These are phyloP conservation scores for Paracyprichromis sp. DNA, from an alignment of 2,113 vertebrate genomes.

Conservation along the genomic window DNA sequence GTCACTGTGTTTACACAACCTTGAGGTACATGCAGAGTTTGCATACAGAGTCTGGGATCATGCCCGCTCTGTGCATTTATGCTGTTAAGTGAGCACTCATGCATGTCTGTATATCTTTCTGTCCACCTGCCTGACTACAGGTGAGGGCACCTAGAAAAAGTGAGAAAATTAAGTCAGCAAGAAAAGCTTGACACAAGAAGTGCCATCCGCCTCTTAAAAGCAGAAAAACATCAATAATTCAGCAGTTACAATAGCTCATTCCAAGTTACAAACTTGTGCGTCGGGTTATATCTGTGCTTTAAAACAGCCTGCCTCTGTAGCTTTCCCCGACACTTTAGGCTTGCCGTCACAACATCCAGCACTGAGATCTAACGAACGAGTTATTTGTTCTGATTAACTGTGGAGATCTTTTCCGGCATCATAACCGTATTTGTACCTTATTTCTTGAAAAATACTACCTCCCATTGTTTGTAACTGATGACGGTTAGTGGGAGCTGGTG, in stretches of 20 bases:
- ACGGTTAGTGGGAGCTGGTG: not conserved
- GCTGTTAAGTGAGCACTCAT: not conserved
- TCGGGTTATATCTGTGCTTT: not conserved
- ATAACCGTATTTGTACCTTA: not conserved
- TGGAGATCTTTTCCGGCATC: not conserved
- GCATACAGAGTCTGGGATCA: not conserved
- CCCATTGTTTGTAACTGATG: not conserved
- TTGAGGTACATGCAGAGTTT: not conserved
- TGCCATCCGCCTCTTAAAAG: not conserved
- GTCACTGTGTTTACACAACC: not conserved
- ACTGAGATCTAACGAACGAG: not conserved
- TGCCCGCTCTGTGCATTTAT: not conserved
- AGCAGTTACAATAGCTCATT: not conserved
- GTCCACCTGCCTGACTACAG: not conserved
- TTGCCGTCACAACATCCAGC: not conserved
- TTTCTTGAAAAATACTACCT: not conserved
- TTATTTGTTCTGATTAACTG: not conserved
- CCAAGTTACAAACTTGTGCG: not conserved
- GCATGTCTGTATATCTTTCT: not conserved
- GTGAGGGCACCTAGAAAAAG: not conserved
- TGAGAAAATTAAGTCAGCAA: not conserved
- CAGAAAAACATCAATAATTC: slow-evolving; percentile 20
- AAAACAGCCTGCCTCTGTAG: not conserved
- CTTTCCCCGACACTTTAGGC: not conserved
- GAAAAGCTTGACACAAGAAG: not conserved